Percentiles rank a stretch among this genome's conserved stretches.
Conservation (phyloP, 2,797 vertebrate species). For the Masticophis lateralis region DNA sequence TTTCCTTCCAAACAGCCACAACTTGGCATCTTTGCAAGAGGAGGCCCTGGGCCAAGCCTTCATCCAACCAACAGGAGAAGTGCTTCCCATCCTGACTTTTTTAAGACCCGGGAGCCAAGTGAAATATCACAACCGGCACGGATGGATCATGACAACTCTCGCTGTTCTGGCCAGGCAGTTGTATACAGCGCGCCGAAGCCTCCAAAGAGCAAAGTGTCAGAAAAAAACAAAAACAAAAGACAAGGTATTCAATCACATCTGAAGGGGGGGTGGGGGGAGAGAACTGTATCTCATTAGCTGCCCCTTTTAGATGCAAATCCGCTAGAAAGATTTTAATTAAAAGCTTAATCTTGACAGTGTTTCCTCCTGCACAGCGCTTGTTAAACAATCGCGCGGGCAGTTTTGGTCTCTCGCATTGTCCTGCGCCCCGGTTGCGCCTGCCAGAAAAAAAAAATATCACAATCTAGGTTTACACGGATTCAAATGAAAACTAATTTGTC, state of each 20-base stretch:
- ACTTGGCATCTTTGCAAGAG: not conserved
- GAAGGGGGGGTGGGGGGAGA: not conserved
- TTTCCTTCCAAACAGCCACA: not conserved
- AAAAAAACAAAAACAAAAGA: slow-evolving; percentile 1
- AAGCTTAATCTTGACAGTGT: not conserved
- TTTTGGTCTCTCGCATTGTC: not conserved
- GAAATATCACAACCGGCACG: not conserved
- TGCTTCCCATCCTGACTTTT: not conserved
- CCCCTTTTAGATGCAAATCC: slow-evolving; percentile 10
- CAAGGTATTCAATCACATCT: slow-evolving; percentile 3
- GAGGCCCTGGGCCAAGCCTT: not conserved
- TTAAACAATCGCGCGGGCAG: not conserved
- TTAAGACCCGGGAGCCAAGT: not conserved
- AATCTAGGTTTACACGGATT: slow-evolving; percentile 18
- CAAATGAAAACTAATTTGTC: slow-evolving; percentile 12
- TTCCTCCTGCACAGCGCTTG: not conserved
- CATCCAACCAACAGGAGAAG: not conserved
- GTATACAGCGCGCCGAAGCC: not conserved
- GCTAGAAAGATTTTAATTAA: slow-evolving; percentile 29
- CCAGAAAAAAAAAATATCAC: slow-evolving; percentile 4
- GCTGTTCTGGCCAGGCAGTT: not conserved
- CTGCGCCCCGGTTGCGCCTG: not conserved
- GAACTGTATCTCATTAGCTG: not conserved
- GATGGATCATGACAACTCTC: not conserved
- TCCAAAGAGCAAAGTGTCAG: not conserved